phyloP scores from a whole-genome alignment of 1,140 invertebrate genomes.

The Zaprionus inermis region DNA sequence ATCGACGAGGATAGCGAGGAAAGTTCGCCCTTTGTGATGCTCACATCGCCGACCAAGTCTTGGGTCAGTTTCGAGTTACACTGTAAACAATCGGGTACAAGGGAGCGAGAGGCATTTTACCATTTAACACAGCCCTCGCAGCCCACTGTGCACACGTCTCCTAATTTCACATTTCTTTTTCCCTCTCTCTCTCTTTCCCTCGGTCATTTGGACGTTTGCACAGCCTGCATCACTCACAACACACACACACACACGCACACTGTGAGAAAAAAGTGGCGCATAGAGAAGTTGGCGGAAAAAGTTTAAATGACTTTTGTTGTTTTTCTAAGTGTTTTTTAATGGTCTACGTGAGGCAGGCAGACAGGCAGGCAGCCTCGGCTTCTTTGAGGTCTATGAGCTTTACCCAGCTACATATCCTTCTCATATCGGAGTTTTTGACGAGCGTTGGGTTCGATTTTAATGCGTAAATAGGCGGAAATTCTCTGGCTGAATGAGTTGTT shows the following conservation, averaged over 20 bases:
- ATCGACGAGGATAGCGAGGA: conserved; percentile 84
- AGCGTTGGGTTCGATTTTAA: neutral
- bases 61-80: conserved; percentile 72
- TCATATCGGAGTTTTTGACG: neutral
- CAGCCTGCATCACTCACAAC: conserved; percentile 23
- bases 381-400: neutral
- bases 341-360: conserved; percentile 67
- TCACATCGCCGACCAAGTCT: conserved; percentile 81
- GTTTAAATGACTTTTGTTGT: conserved; percentile 83
- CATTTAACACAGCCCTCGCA: conserved; percentile 14
- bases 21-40: conserved; percentile 84
- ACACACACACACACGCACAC: conserved; percentile 34
- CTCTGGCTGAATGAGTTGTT: neutral
- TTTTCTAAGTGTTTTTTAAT: conserved; percentile 83
- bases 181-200: conserved; percentile 9
- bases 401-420: neutral
- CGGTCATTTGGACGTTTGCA: conserved; percentile 41
- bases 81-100: conserved; percentile 56
- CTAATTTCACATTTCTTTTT: conserved; percentile 78
- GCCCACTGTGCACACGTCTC: conserved; percentile 61
- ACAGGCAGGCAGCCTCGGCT: neutral
- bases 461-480: conserved; percentile 9
- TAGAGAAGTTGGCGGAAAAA: conserved; percentile 68
- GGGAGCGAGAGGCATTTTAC: conserved; percentile 17
- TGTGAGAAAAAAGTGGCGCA: conserved; percentile 32